These are phyloP conservation scores for Cochlearius cochlearius DNA, from an alignment of 2,113 vertebrate species.

Conservation along the genomic window DNA sequence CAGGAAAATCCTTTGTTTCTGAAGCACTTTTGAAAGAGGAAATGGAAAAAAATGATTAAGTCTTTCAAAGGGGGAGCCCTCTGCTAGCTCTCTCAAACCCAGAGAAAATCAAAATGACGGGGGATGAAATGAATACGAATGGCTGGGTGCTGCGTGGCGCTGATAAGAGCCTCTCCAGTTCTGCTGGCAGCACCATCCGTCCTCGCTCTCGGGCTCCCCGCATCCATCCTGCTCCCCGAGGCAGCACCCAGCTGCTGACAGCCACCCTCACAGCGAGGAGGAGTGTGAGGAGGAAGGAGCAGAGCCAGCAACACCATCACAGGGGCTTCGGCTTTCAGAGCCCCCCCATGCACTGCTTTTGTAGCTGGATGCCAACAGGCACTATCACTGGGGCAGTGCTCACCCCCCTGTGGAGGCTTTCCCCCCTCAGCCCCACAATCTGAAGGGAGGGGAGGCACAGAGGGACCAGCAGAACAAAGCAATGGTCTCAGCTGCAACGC, in stretches of 20 bases:
- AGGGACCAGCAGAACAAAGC: accelerated
- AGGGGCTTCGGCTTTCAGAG: background rate
- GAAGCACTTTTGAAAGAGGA: background rate
- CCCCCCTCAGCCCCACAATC: background rate
- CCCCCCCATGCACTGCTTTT: background rate
- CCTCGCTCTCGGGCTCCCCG: background rate
- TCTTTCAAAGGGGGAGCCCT: background rate
- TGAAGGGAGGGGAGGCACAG: background rate
- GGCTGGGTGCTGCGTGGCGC: background rate
- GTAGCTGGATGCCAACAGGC: background rate
- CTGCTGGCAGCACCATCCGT: background rate
- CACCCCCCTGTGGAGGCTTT: accelerated
- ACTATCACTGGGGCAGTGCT: background rate
- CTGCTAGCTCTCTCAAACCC: background rate
- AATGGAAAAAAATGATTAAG: background rate
- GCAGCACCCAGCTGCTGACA: background rate
- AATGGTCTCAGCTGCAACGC: background rate
- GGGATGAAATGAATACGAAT: constrained; percentile 3
- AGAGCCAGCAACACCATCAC: background rate
- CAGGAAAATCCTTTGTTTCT: background rate
- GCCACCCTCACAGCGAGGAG: background rate
- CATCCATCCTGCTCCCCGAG: background rate
- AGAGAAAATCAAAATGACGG: constrained; percentile 13
- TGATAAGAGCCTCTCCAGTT: constrained; percentile 28
- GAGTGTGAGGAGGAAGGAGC: background rate